Base-by-base conservation (phyloP, 1,140 invertebrate species). In the Nixonia krombeini region DNA sequence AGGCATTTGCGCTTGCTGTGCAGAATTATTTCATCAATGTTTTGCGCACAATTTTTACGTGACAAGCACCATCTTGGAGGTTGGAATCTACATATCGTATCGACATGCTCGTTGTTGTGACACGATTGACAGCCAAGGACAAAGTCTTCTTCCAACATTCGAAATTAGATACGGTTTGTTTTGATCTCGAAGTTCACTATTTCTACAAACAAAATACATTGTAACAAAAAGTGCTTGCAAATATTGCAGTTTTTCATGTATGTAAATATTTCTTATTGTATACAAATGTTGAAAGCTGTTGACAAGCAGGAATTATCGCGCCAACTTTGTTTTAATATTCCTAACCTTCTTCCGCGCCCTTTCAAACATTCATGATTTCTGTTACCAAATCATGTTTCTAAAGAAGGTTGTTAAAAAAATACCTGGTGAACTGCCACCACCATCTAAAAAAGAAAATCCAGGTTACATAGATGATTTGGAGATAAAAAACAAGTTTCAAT, bases 401-500 rank as follows among this genome's bases (percentile, higher is more conserved):
- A 15, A 55, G 0, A 49, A 55, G 40, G 50, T 76, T 31, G 59
- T 78, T 21, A 71, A 75, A 33, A 80, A 72, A 72, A 65, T 84
- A 40, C 81, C 83, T 28, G 81, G 81, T 5, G 64, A 84, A 16
- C n/a, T 77, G 40, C 44, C 64, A 38, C 31, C 65, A 0, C 28
- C 15, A 15, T 29, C 64, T 0, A 85, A 75, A 53, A 78, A 73
- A 56, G 75, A 84, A 40, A 66, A 61, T 46, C 83, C 84, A 67
- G 83, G 85, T 0, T 85, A 79, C 37, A 79, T 85, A 15, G 81
- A 80, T n/a, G 73, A 87, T 70, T 68, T 88, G 1, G 58, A 61
- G 9, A 83, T 79, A n/a, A 83, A 85, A 16, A 64, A 66, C 5
- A 81, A 77, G 29, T 68, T 75, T 37, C 82, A 88, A 62, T 59